Base-by-base conservation (phyloP, 2,113 vertebrate genomes). In the Coturnix japonica region DNA sequence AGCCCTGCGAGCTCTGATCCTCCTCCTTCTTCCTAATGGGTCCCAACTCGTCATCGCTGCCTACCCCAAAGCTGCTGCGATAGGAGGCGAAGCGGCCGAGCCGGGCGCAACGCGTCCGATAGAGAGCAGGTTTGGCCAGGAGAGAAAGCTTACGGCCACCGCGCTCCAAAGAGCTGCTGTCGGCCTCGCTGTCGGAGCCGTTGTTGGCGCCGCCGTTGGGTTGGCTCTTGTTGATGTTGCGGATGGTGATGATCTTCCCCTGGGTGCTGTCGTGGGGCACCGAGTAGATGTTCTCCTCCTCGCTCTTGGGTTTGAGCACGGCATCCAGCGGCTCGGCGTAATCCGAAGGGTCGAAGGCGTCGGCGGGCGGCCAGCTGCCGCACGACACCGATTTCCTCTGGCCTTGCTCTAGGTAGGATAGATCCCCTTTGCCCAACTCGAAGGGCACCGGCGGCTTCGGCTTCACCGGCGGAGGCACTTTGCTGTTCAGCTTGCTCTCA, bases 241-340 rank as follows among this genome's bases (percentile, higher is more conserved):
- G 97, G 49, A 99, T 98, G 85, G 99, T 99, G 95, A 99, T 99
- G 90, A 99, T 99, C 90, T 99, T 99, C 74, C 99, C 99, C 75
- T 99, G 99, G 47, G 99, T 99, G 97, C 98, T 99, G 97, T 99
- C 99, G 5, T 99, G 99, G 2, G 99, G 99, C 56, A 99, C 99
- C 0, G 99, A 99, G 95, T 99, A 99, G 83, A 99, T 99, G 93
- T 98, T 99, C 92, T 99, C 99, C 87, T 99, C 99, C 47, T 98
- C 98, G 5, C 95, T 97, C 21, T 98, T 96, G 4, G 98, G 99
- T 83, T 99, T 99, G 30, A 96, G 98, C 87, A 99, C 98, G 2
- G 99, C 98, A 35, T 99, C 99, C 97, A 99, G 98, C 1, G 99
- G 99, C 60, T 99, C 99, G 1, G 99, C 99, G 1, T 99, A 99